Percentiles rank a stretch among this genome's conserved stretches.
Evolutionary conservation across 2,113 vertebrate species (phyloP).

Genomic region (Hoplias malabaricus): DNA sequence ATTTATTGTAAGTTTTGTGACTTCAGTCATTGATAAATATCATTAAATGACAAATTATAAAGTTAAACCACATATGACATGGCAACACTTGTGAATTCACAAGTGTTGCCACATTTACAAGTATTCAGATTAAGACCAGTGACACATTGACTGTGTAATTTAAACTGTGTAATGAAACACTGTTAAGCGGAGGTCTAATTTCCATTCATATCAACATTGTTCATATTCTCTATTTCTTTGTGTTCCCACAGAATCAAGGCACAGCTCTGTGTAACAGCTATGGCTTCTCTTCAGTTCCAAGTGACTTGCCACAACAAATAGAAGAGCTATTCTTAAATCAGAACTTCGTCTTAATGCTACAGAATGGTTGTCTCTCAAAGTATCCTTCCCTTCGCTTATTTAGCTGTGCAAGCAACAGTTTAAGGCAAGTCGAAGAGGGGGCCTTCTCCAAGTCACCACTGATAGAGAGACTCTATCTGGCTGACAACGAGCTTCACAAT

Average conservation of each 20-base stretch:
- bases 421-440: slow-evolving; percentile 65
- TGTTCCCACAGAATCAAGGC: slow-evolving; percentile 74
- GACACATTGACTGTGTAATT: too few relatives aligned
- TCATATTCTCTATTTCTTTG: neutral
- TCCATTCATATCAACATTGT: neutral
- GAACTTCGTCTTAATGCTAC: slow-evolving; percentile 80
- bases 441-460: slow-evolving; percentile 71
- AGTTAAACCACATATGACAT: neutral
- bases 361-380: slow-evolving; percentile 66
- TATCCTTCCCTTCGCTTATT: slow-evolving; percentile 78
- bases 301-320: slow-evolving; percentile 58
- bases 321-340: slow-evolving; percentile 80
- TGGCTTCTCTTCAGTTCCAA: slow-evolving; percentile 73
- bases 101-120: too few relatives aligned
- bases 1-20: too few relatives aligned
- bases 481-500: slow-evolving; percentile 78
- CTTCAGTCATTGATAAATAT: neutral
- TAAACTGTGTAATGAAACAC: too few relatives aligned
- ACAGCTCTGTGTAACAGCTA: slow-evolving; percentile 71
- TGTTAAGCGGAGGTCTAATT: too few relatives aligned
- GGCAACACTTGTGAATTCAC: too few relatives aligned
- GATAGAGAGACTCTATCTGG: slow-evolving; percentile 77
- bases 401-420: slow-evolving; percentile 75
- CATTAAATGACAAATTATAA: neutral
- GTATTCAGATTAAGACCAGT: too few relatives aligned